Evolutionary conservation across 2,113 vertebrate species (phyloP).

Genomic region (Theropithecus gelada): DNA sequence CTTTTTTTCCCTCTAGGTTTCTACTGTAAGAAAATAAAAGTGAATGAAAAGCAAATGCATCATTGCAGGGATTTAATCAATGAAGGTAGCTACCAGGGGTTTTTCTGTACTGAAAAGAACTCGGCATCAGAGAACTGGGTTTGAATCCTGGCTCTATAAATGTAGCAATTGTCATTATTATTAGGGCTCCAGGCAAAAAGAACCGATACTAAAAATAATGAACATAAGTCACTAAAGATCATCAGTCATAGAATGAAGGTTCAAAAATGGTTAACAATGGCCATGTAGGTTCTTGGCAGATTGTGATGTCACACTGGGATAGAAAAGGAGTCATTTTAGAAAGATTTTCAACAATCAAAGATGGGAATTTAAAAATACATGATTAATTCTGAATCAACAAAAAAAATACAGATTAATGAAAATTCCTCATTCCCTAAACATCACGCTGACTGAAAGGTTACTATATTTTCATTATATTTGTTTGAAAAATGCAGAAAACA

Average conservation of each 20-base stretch:
- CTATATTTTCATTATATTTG: background rate
- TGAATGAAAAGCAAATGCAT: background rate
- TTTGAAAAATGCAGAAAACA: background rate
- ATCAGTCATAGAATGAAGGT: background rate
- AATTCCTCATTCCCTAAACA: slow-evolving; percentile 1
- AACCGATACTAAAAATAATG: background rate
- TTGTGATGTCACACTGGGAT: background rate
- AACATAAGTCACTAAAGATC: background rate
- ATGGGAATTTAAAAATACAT: background rate
- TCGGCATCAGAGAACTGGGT: background rate
- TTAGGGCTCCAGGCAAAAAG: background rate
- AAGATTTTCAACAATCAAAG: background rate
- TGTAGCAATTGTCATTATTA: background rate
- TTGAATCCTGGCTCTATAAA: background rate
- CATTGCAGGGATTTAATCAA: background rate
- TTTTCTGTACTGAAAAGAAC: background rate
- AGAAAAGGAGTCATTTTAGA: background rate
- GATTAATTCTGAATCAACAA: background rate
- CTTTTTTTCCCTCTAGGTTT: background rate
- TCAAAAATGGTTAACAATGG: background rate
- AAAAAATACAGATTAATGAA: background rate
- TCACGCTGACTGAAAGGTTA: background rate
- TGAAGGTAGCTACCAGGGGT: background rate
- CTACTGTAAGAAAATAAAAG: background rate
- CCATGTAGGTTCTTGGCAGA: background rate